Evolutionary conservation across 2,113 vertebrate species (phyloP), one percentile per base, ranked within the genome.

Genomic region (Anolis carolinensis): DNA sequence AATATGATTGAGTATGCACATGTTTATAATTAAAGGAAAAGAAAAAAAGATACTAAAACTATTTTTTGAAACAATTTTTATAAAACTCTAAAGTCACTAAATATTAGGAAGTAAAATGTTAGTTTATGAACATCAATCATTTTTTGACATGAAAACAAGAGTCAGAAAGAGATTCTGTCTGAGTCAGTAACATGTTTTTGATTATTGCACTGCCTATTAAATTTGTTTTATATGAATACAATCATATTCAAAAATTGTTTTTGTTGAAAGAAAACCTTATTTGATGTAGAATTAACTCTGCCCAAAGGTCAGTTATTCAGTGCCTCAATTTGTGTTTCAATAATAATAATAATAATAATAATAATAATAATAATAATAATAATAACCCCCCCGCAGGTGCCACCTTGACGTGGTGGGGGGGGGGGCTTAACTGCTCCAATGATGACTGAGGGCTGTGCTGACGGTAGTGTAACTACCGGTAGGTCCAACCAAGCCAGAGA

Each of bases 1-100:
- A 95, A 96, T 86, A 94, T 95, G 94, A 94, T 97, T 96, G 95
- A 96, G 95, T 94, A 97, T 96, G 96, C 95, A 97, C 92, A 90
- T 95, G 95, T 94, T n/a, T 95, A 86, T 94, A 96, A 95, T 94
- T 89, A 93, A 96, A 94, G 78, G 90, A 94, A 95, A 18, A 76
- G 93, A 91, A 89, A 93, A 94, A 78, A 9, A 79, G 71, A 94
- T 95, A 96, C 94, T 95, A 95, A 95, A 96, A 95, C 95, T 96
- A 96, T 95, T 94, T 95, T 65, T 68, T 87, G 95, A 90, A 96
- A 96, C 95, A 95, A 0, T 86, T 80, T 95, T 74, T 87, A 96
- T 76, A 83, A 93, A 90, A 91, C 78, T 70, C 88, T 86, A 79
- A n/a, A 92, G 90, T 68, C 84, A 89, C 85, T 71, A 79, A 92